Evolutionary conservation across 2,113 vertebrate genomes (phyloP).

Genomic region (Embiotoca jacksoni): DNA sequence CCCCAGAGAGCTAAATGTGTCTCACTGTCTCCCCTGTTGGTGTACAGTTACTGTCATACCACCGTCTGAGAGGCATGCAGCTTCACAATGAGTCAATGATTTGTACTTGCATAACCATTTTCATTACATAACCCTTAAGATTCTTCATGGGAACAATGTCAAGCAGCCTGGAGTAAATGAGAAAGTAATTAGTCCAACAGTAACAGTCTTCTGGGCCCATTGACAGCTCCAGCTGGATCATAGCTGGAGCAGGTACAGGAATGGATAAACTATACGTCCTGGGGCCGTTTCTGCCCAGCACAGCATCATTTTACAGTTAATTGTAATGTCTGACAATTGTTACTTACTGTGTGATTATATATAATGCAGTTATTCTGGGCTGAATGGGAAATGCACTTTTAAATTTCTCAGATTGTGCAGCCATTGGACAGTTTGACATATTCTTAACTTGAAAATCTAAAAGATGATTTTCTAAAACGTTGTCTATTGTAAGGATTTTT

Average conservation of each 20-base stretch:
- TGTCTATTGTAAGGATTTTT: too few species aligned
- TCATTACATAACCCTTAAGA: slow-evolving; percentile 7
- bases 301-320: neutral
- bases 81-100: neutral
- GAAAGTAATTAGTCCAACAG: slow-evolving; percentile 14
- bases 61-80: neutral
- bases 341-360: neutral
- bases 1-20: slow-evolving; percentile 20
- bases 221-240: slow-evolving; percentile 30
- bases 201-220: slow-evolving; percentile 2
- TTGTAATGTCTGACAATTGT: neutral
- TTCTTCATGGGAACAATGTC: slow-evolving; percentile 3
- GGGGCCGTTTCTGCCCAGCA: neutral
- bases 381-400: neutral
- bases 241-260: slow-evolving; percentile 14
- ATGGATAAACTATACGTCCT: neutral
- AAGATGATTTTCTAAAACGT: too few species aligned
- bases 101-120: slow-evolving; percentile 8
- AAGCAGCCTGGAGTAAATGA: slow-evolving; percentile 7
- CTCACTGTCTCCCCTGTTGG: neutral
- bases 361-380: neutral
- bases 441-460: too few species aligned
- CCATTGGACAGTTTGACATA: neutral
- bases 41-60: slow-evolving; percentile 28
- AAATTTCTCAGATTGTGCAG: neutral